Percentiles rank a stretch among this genome's conserved stretches.
Conservation (phyloP, 2,888 invertebrate genomes). For the Danaus chrysippus region DNA sequence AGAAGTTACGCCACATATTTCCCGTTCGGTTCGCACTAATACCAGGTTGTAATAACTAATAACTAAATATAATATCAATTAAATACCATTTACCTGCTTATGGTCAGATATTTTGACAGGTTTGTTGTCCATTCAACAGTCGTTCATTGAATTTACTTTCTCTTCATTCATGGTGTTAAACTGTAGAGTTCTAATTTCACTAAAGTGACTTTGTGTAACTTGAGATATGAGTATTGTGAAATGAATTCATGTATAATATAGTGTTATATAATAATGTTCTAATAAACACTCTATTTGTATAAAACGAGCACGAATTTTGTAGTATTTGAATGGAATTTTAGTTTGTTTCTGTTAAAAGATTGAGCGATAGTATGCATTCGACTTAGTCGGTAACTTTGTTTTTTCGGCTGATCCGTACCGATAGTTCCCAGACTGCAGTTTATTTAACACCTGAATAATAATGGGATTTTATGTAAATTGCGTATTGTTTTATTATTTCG, state of each 20-base stretch:
- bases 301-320: too few relatives aligned
- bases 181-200: slow-evolving; percentile 22
- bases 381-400: background rate
- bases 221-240: slow-evolving; percentile 7
- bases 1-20: too few relatives aligned
- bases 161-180: slow-evolving; percentile 36
- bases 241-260: background rate
- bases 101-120: slow-evolving; percentile 36
- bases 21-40: too few relatives aligned
- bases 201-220: background rate
- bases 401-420: slow-evolving; percentile 9
- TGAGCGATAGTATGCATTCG: background rate
- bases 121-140: slow-evolving; percentile 28
- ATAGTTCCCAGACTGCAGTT: slow-evolving; percentile 24
- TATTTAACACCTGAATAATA: slow-evolving; percentile 24
- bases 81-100: slow-evolving; percentile 25
- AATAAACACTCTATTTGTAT: too few relatives aligned
- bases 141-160: slow-evolving; percentile 45
- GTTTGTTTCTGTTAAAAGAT: background rate
- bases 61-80: slow-evolving; percentile 10
- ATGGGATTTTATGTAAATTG: slow-evolving; percentile 32
- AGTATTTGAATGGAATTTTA: background rate
- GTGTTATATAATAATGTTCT: too few relatives aligned
- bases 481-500: slow-evolving; percentile 34
- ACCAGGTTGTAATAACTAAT: too few relatives aligned